Evolutionary conservation across 2,113 vertebrate species (phyloP), one percentile per base, ranked within the genome.

Genomic region (Perca fluviatilis): DNA sequence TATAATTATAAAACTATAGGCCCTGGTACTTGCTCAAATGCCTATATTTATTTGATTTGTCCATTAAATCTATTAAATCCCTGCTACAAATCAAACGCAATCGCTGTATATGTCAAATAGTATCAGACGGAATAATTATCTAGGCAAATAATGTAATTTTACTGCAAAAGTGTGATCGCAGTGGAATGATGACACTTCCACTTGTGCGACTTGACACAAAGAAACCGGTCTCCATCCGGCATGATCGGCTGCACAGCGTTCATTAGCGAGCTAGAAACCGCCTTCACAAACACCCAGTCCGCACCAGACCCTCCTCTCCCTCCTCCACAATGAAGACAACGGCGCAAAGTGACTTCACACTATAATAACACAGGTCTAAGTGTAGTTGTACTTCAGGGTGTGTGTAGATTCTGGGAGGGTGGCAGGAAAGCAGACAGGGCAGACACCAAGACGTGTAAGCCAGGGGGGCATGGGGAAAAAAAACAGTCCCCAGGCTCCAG

Each of bases 151-250:
- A 56, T 18, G 6, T 46, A 1, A 51, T 79, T 57, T 21, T 30
- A 4, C 33, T 30, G 27, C 18, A 11, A 7, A 18, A 27, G 30
- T 40, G 68, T 75, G 40, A 71, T 60, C 43, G 51, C 70, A 21
- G 30, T 51, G 69, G 61, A 50, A 86, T 53, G 63, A 83, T 91
- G 85, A 89, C 86, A 91, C 68, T 87, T 80, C 50, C 7, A 82
- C 81, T 86, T 77, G 65, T 77, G 80, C 77, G 75, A 83, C 88
- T 79, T 94, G 91, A 93, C 92, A 94, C 93, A 94, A 94, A 93
- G 93, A 92, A 93, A 83, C 82, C 79, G 80, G 78, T 85, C 86
- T 83, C 87, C 86, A 82, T 87, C 88, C 64, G 77, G 68, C 67
- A 51, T 11, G 79, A 82, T 60, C 69, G 77, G 63, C 72, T 46